Base-by-base conservation (phyloP, 1,140 invertebrate genomes). In the Hesperophylax magnus region DNA sequence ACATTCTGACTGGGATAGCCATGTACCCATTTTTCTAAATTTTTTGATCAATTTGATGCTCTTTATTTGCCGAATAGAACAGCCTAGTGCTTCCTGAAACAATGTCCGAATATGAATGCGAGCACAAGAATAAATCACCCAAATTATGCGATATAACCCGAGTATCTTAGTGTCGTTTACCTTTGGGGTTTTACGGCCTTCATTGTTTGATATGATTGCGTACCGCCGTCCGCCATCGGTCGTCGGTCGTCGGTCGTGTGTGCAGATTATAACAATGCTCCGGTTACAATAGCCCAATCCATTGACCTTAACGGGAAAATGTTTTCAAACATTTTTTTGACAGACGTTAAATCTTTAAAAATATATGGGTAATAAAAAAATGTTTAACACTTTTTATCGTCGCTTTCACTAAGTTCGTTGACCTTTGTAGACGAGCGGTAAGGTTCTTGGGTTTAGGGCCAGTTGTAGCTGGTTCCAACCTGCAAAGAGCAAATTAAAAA, bases 131-230 rank as follows among this genome's bases (percentile, higher is more conserved):
- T 72, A 72, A 72, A 72, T 72, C 69, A 72, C 69, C 69, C 11
- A 72, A 72, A 72, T 72, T 72, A 72, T 72, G 69, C 69, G 69
- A 72, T 72, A 54, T 53, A 54, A 15, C 69, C 22, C 24, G 47
- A 52, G 69, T 72, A 72, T 72, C 69, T 72, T 72, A 47, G 47
- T 72, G 69, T 56, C 47, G 52, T 22, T 54, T 54, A 72, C 69
- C 69, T 72, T 67, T 72, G 22, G 2, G 39, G 20, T 53, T 72
- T 72, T 72, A 72, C 27, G 20, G 69, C 47, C 18, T 11, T 52
- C 69, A 72, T 72, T 72, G 69, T 72, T 72, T 72, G 69, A 54
- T 20, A 52, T 39, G 69, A 72, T 72, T 72, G 69, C 69, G 69
- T 24, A 72, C 34, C 34, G 67, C 63, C 63, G 63, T 31, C 7